Percentiles rank a stretch among this genome's conserved stretches.
Conservation (phyloP, 2,113 vertebrate genomes). For the Dissostichus mawsoni region DNA sequence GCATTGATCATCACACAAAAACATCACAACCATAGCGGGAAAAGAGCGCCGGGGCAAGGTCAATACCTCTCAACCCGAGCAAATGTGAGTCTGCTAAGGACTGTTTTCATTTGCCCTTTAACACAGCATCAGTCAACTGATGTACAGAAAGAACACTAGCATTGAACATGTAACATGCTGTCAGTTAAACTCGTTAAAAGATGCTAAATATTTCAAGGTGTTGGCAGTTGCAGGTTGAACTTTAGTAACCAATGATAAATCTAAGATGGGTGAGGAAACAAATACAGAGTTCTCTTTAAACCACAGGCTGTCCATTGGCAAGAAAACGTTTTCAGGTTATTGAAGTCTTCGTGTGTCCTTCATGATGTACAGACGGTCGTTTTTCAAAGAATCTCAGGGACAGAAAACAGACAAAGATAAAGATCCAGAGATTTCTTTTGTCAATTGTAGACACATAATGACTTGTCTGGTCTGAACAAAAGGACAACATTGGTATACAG, state of each 20-base stretch:
- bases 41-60: conserved; percentile 56
- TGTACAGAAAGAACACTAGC: background rate
- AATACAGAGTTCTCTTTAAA: background rate
- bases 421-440: background rate
- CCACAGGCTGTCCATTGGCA: background rate
- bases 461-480: background rate
- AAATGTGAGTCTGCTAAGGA: conserved; percentile 24
- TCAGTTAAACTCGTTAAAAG: background rate
- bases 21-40: conserved; percentile 57
- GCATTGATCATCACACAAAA: conserved; percentile 77
- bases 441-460: background rate
- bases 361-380: background rate
- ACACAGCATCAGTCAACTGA: background rate
- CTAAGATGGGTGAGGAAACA: no score
- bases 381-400: background rate
- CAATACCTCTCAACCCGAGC: conserved; percentile 56
- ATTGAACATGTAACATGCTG: background rate
- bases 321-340: background rate
- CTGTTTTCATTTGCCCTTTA: conserved; percentile 20
- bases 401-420: background rate
- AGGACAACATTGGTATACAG: no score
- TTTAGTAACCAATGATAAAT: no score
- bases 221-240: background rate
- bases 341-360: background rate
- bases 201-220: background rate